Evolutionary conservation across 2,888 invertebrate species (phyloP), one percentile per base, ranked within the genome.

Genomic region (Drosophila limbata): DNA sequence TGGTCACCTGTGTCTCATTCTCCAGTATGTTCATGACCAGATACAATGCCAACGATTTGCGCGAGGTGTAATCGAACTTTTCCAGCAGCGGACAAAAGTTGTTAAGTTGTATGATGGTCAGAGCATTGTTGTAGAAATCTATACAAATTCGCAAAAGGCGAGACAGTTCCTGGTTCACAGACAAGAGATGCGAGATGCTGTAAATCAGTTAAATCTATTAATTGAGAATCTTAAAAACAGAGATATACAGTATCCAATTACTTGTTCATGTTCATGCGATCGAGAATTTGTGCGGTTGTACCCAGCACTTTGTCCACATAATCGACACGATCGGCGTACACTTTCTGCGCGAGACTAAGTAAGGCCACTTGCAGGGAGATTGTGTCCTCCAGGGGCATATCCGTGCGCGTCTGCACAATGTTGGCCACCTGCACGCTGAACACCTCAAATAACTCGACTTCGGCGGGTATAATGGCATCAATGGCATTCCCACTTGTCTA

Each of bases 391-490:
- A 97, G 93, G 0, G 98, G 97, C 96, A 99, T 97, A 91, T 99
- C 98, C 69, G 96, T 96, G 47, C 99, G 96, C 70, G 96, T 97
- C 95, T 97, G 96, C 70, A 99, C 98, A 80, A 99, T 98, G 67
- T 96, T 96, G 1, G 98, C 97, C 4, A 99, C 98, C 93, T 99
- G 99, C 87, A 98, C 97, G 2, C 98, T 99, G 93, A 99, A 99
- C 39, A 99, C 98, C 91, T 99, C 98, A 92, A 99, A 99, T 8
- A 99, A 94, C 91, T 98, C 96, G 15, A 99, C 97, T 84, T 98
- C 97, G 69, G 96, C 94, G 28, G 97, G 96, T 83, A 96, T 95
- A 40, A 95, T 95, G 47, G 95, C 94, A 1, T 94, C 94, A 17
- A 90, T 89, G 51, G 92, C 92, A 48, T 94, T 94, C 42, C 91